phyloP scores from a whole-genome alignment of 2,888 invertebrate genomes.

The Pogonocherus hispidulus region DNA sequence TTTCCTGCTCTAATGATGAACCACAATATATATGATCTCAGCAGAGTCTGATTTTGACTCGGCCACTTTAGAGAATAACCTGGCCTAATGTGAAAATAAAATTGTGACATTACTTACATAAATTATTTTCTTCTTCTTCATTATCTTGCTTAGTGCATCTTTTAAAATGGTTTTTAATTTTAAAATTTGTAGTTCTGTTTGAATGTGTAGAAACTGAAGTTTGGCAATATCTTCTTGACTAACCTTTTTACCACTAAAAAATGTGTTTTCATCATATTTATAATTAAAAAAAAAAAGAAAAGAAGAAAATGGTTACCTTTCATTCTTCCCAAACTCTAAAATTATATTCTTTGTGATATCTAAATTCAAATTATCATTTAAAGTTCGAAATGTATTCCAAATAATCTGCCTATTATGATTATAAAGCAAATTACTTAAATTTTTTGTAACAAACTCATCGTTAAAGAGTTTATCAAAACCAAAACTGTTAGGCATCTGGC shows the following conservation, averaged over 20 bases:
- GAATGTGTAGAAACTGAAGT: conserved; percentile 49
- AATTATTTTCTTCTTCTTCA: conserved; percentile 41
- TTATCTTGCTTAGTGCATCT: conserved; percentile 39
- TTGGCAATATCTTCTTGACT: conserved; percentile 44
- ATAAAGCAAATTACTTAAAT: conserved; percentile 40
- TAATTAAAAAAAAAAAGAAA: neutral
- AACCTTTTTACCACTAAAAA: conserved; percentile 40
- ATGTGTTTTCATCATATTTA: neutral
- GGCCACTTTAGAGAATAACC: too few species aligned
- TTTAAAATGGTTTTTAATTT: conserved; percentile 44
- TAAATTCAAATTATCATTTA: conserved; percentile 40
- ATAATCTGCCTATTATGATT: conserved; percentile 46
- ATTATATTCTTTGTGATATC: conserved; percentile 38
- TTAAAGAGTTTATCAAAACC: conserved; percentile 26
- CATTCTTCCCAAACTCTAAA: neutral
- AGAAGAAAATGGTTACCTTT: conserved; percentile 29
- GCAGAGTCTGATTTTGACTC: too few species aligned
- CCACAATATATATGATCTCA: too few species aligned
- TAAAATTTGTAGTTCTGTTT: conserved; percentile 47
- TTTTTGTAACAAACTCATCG: conserved; percentile 27
- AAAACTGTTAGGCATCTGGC: neutral
- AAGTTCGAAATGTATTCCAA: conserved; percentile 44
- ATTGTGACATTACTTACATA: conserved; percentile 49
- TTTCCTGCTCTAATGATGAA: too few species aligned
- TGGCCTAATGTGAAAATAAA: too few species aligned